Conservation (phyloP, 2,797 vertebrate genomes). For the Aplochiton taeniatus region DNA sequence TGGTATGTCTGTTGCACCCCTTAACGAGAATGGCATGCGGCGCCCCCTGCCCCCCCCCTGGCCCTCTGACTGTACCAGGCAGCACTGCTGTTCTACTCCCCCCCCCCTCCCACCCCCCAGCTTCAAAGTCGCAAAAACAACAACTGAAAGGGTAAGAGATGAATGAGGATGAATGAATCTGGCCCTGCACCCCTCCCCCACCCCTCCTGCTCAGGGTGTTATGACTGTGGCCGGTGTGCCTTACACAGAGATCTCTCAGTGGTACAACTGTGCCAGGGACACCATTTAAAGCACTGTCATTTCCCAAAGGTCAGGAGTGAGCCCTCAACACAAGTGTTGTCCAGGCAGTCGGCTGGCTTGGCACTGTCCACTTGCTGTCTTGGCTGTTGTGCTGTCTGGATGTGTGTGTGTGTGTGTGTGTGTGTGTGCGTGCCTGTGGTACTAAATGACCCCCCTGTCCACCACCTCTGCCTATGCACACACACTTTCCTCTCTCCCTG, state of each 20-base stretch:
- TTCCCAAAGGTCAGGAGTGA: slow-evolving; percentile 80
- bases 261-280: slow-evolving; percentile 68
- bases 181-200: slow-evolving; percentile 30
- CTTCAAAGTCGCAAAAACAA: slow-evolving; percentile 71
- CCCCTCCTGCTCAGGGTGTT: slow-evolving; percentile 66
- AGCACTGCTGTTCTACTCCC: slow-evolving; percentile 50
- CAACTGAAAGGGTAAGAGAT: slow-evolving; percentile 65
- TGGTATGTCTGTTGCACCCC: slow-evolving; percentile 58
- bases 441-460: not conserved
- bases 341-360: slow-evolving; percentile 69
- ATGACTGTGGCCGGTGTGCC: slow-evolving; percentile 78
- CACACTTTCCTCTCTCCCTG: no score
- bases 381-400: slow-evolving; percentile 36
- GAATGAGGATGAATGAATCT: slow-evolving; percentile 76
- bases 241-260: slow-evolving; percentile 79
- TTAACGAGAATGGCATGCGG: slow-evolving; percentile 72
- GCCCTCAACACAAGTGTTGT: slow-evolving; percentile 80
- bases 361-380: slow-evolving; percentile 40
- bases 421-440: not conserved
- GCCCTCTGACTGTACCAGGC: slow-evolving; percentile 23
- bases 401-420: slow-evolving; percentile 10
- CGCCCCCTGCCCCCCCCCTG: not conserved
- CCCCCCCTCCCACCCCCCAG: slow-evolving; percentile 46
- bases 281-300: slow-evolving; percentile 81
- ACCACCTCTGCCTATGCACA: no score